Percentiles rank a stretch among this genome's conserved stretches.
Evolutionary conservation across 2,888 invertebrate genomes (phyloP).

Genomic region (Ryuthela nishihirai): DNA sequence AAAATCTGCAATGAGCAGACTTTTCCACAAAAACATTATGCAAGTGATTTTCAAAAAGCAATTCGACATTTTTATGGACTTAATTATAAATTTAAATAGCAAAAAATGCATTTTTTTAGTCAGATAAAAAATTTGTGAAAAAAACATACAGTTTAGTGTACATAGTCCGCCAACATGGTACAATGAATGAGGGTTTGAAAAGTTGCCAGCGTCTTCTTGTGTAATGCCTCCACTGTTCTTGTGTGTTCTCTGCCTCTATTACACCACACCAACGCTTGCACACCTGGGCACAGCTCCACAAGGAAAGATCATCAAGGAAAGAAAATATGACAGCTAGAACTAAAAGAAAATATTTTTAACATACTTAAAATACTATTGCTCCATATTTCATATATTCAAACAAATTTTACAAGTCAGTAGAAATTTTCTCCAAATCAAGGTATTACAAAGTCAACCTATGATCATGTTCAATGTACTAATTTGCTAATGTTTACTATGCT

Average conservation of each 20-base stretch:
- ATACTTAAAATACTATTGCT: too few relatives aligned
- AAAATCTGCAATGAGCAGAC: neutral
- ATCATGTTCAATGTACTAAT: too few relatives aligned
- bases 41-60: neutral
- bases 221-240: constrained; percentile 74
- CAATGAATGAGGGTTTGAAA: constrained; percentile 67
- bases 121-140: too few relatives aligned
- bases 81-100: constrained; percentile 6
- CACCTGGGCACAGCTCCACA: constrained; percentile 83
- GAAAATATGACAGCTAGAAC: constrained; percentile 83
- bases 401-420: too few relatives aligned
- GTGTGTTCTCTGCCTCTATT: constrained; percentile 70
- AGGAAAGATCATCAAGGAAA: constrained; percentile 84
- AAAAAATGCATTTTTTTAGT: constrained; percentile 12
- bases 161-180: constrained; percentile 75
- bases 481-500: too few relatives aligned
- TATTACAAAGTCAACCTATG: too few relatives aligned
- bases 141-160: constrained; percentile 56
- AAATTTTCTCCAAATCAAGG: too few relatives aligned
- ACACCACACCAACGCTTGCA: constrained; percentile 80
- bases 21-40: neutral
- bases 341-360: constrained; percentile 54
- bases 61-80: constrained; percentile 4
- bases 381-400: too few relatives aligned
- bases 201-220: constrained; percentile 79